A percentile compares a stretch with the other conserved stretches of the same genome.
These are phyloP conservation scores for Diabrotica undecimpunctata DNA, from an alignment of 1,140 invertebrate genomes.

Conservation along the genomic window DNA sequence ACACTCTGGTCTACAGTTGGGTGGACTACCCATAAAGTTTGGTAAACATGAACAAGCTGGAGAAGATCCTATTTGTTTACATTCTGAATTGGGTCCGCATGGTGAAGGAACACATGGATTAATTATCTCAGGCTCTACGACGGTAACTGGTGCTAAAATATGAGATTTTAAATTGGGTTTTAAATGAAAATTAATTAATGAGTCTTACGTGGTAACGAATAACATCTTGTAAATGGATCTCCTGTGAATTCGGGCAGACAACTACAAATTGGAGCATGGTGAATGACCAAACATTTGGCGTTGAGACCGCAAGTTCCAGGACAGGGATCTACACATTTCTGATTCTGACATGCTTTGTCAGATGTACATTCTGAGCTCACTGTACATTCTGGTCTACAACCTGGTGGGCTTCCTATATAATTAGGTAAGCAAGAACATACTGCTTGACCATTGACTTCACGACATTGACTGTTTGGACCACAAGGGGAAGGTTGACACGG, in stretches of 20 bases:
- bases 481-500: conserved; percentile 57
- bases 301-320: conserved; percentile 58
- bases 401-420: conserved; percentile 61
- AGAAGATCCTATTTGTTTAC: conserved; percentile 51
- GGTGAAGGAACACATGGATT: conserved; percentile 61
- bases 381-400: conserved; percentile 63
- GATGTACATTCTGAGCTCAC: conserved; percentile 62
- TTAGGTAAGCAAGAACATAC: conserved; percentile 61
- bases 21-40: conserved; percentile 53
- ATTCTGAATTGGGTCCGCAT: conserved; percentile 55
- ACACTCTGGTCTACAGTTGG: conserved; percentile 56
- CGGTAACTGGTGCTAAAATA: conserved; percentile 40
- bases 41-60: conserved; percentile 59
- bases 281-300: conserved; percentile 56
- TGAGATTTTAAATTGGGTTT: background rate
- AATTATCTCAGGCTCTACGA: conserved; percentile 23
- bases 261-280: conserved; percentile 58
- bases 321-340: conserved; percentile 66
- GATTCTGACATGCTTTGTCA: conserved; percentile 60
- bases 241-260: conserved; percentile 56
- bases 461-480: conserved; percentile 57
- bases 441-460: conserved; percentile 51
- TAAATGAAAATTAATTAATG: background rate
- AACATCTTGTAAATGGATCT: conserved; percentile 57
- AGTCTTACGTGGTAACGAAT: conserved; percentile 45